Conservation (phyloP, 2,888 invertebrate genomes). For the Trilocha varians region DNA sequence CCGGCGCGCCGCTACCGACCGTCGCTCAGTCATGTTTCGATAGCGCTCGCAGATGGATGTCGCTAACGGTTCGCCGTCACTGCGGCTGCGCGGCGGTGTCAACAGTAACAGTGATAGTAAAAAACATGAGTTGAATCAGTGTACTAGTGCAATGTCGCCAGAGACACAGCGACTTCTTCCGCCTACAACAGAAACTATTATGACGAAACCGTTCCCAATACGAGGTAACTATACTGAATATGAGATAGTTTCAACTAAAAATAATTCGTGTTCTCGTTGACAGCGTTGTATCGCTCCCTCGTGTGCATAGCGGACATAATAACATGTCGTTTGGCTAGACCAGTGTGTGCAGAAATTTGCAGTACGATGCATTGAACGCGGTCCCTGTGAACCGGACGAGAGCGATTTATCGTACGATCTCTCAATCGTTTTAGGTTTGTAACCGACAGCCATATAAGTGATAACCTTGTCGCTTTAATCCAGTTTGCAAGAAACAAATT, state of each 20-base stretch:
- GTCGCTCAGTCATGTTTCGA: slow-evolving; percentile 50
- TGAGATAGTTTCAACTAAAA: slow-evolving; percentile 35
- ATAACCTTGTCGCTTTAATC: not conserved
- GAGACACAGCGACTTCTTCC: slow-evolving; percentile 79
- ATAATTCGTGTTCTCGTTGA: slow-evolving; percentile 30
- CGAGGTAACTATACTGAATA: slow-evolving; percentile 72
- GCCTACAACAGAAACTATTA: slow-evolving; percentile 87
- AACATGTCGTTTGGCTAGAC: not conserved
- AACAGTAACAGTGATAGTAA: slow-evolving; percentile 45
- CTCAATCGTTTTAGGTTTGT: not conserved
- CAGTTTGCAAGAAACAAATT: no score
- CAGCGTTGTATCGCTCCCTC: slow-evolving; percentile 18
- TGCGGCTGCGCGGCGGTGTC: slow-evolving; percentile 62
- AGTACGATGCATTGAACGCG: slow-evolving; percentile 1
- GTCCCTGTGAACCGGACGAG: not conserved
- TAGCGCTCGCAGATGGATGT: slow-evolving; percentile 57
- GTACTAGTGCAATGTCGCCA: slow-evolving; percentile 82
- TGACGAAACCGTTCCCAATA: slow-evolving; percentile 91
- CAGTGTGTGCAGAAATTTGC: slow-evolving; percentile 1
- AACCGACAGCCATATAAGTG: not conserved
- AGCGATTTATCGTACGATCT: not conserved
- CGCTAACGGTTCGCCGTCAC: slow-evolving; percentile 55
- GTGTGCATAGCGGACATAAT: not conserved
- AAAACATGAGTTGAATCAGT: slow-evolving; percentile 71
- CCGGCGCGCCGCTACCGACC: slow-evolving; percentile 4